Percentiles rank a stretch among this genome's conserved stretches.
Evolutionary conservation across 2,113 vertebrate species (phyloP).

Genomic region (Muntiacus reevesi): DNA sequence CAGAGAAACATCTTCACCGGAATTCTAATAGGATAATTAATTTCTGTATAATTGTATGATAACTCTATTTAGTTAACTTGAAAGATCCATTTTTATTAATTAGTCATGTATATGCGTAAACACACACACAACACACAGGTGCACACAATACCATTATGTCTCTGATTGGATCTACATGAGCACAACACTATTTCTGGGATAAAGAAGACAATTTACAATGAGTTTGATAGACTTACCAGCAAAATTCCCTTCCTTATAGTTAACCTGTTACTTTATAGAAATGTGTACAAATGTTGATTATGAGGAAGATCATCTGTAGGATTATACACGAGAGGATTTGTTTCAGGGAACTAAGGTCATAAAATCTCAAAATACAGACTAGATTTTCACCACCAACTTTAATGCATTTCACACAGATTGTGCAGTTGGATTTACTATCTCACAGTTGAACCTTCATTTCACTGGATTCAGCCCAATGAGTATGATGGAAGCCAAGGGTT

Average conservation of each 20-base stretch:
- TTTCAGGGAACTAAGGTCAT: background rate
- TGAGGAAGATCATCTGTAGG: background rate
- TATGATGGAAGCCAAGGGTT: background rate
- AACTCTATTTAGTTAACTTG: conserved; percentile 45
- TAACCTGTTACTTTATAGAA: background rate
- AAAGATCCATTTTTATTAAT: conserved; percentile 50
- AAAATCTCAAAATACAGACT: background rate
- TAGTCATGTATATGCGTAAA: conserved; percentile 25
- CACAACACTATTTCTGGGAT: background rate
- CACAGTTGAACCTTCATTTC: background rate
- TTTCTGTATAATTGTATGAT: conserved; percentile 53
- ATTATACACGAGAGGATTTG: background rate
- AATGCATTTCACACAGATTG: background rate
- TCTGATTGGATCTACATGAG: background rate
- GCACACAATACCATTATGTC: background rate
- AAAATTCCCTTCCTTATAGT: background rate
- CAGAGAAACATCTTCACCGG: conserved; percentile 20
- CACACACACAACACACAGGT: background rate
- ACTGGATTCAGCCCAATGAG: background rate
- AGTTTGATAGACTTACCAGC: background rate
- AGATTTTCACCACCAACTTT: background rate
- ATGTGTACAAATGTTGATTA: background rate
- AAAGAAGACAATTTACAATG: background rate
- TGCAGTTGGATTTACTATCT: background rate
- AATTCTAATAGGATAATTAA: conserved; percentile 63